These are phyloP conservation scores for human DNA, from an alignment of 2,113 vertebrate species.

Conservation along the genomic window GRCh38 chr3:167092001-167092500, in stretches of 20 bases:
- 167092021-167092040: not conserved
- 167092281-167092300: not conserved
- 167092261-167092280: not conserved
- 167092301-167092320: not conserved
- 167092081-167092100: not conserved
- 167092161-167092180: not conserved
- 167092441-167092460: not conserved
- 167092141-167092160: not conserved
- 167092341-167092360: not conserved
- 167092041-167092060: not conserved
- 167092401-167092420: not conserved
- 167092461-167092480: not conserved
- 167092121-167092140: not conserved
- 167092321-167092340: not conserved
- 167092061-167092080: not conserved
- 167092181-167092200: not conserved
- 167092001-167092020: not conserved
- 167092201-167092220: not conserved
- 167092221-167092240: too few species aligned
- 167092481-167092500: not conserved
- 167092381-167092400: not conserved
- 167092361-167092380: not conserved
- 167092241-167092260: not conserved
- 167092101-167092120: not conserved
- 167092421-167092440: not conserved